phyloP scores from a whole-genome alignment of 2,797 vertebrate genomes.

The Streptopelia turtur region DNA sequence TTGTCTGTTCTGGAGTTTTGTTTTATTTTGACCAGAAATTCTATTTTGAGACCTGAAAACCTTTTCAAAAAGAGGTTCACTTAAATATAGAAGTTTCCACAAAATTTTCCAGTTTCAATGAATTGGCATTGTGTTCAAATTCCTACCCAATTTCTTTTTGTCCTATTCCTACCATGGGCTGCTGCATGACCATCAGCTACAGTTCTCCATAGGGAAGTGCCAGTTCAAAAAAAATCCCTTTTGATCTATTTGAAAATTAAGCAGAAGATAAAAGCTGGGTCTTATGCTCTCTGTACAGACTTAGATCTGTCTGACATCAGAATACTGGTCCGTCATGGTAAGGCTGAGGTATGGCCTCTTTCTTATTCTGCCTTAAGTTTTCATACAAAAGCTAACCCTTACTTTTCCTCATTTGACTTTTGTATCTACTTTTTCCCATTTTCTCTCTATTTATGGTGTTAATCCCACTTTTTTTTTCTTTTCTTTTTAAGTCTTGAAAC shows the following conservation, averaged over 20 bases:
- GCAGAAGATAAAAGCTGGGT: not conserved
- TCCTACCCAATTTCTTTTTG: not conserved
- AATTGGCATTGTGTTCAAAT: not conserved
- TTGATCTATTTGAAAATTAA: not conserved
- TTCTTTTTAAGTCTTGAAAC: not conserved
- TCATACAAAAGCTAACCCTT: not conserved
- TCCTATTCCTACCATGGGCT: not conserved
- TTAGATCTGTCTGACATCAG: not conserved
- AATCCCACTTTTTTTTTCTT: rapidly evolving
- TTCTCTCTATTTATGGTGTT: not conserved
- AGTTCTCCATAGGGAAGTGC: not conserved
- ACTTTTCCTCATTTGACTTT: not conserved
- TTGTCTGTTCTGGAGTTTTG: not conserved
- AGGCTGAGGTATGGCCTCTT: not conserved
- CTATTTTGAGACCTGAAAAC: not conserved
- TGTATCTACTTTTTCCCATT: rapidly evolving
- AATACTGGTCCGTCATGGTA: not conserved
- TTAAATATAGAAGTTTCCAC: not conserved
- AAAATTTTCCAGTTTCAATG: rapidly evolving
- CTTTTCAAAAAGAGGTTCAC: not conserved
- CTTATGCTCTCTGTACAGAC: not conserved
- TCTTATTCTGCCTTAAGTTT: not conserved
- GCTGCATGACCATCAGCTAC: not conserved
- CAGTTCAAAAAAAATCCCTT: not conserved
- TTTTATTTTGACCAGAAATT: conserved; percentile 17